Evolutionary conservation across 2,113 vertebrate species (phyloP).

Genomic region (Nibea albiflora): DNA sequence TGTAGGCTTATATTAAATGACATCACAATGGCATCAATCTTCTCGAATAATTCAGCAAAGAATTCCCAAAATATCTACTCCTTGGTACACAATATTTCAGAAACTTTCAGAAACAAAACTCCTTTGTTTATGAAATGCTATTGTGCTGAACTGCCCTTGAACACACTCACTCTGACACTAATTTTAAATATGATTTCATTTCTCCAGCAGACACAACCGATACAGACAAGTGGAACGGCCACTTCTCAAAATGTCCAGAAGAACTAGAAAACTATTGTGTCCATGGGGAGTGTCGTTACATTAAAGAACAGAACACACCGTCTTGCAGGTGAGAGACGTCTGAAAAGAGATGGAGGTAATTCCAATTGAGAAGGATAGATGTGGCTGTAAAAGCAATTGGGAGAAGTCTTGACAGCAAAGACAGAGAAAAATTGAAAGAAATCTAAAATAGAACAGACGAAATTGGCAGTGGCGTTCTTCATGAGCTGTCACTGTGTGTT

Average conservation of each 20-base stretch:
- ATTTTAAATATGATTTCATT: background rate
- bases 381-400: background rate
- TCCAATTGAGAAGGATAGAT: background rate
- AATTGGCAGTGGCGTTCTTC: background rate
- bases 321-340: conserved; percentile 83
- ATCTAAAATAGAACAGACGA: background rate
- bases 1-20: background rate
- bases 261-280: conserved; percentile 86
- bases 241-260: conserved; percentile 87
- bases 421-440: too few relatives aligned
- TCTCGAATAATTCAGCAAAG: background rate
- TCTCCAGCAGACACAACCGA: conserved; percentile 65
- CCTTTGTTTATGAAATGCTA: background rate
- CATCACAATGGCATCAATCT: background rate
- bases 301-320: conserved; percentile 79
- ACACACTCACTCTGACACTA: background rate
- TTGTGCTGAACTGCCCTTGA: background rate
- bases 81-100: background rate
- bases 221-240: conserved; percentile 69
- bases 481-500: background rate
- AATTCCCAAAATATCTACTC: background rate
- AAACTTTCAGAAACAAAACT: background rate
- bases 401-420: background rate
- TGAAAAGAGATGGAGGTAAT: background rate
- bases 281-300: conserved; percentile 87